A percentile compares a stretch with the other conserved stretches of the same genome.
Evolutionary conservation across 2,113 vertebrate genomes (phyloP).

Genomic region (Antigone vipio): DNA sequence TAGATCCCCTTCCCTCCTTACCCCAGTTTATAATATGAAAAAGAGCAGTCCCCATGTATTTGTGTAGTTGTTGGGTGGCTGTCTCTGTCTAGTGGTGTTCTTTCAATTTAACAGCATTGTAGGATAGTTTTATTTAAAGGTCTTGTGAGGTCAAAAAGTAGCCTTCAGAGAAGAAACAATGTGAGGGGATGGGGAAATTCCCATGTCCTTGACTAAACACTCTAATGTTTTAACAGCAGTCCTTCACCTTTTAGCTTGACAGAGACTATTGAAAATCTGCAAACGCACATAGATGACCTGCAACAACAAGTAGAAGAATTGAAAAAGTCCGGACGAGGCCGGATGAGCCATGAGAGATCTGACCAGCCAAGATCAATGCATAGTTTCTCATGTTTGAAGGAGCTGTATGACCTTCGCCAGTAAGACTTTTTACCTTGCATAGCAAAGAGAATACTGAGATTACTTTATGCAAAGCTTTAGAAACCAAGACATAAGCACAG

Average conservation of each 20-base stretch:
- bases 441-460: background rate
- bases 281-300: slow-evolving; percentile 90
- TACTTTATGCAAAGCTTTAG: background rate
- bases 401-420: slow-evolving; percentile 90
- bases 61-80: background rate
- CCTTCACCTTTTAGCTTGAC: slow-evolving; percentile 77
- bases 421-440: slow-evolving; percentile 60
- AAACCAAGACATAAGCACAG: background rate
- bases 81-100: background rate
- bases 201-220: background rate
- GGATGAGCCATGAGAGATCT: slow-evolving; percentile 46
- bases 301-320: slow-evolving; percentile 85
- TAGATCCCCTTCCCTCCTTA: background rate
- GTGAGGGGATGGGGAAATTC: background rate
- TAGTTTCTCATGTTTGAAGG: slow-evolving; percentile 87
- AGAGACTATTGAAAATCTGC: slow-evolving; percentile 87
- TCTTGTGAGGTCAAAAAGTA: background rate
- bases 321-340: slow-evolving; percentile 67
- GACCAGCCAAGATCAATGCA: slow-evolving; percentile 80
- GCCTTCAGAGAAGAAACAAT: background rate
- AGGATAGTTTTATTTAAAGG: background rate
- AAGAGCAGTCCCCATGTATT: background rate
- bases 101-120: too few relatives aligned
- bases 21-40: background rate
- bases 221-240: background rate